A percentile compares a stretch with the other conserved stretches of the same genome.
Evolutionary conservation across 2,113 vertebrate genomes (phyloP).

Genomic region (crab-eating macaque (Macaca fascicularis)): DNA sequence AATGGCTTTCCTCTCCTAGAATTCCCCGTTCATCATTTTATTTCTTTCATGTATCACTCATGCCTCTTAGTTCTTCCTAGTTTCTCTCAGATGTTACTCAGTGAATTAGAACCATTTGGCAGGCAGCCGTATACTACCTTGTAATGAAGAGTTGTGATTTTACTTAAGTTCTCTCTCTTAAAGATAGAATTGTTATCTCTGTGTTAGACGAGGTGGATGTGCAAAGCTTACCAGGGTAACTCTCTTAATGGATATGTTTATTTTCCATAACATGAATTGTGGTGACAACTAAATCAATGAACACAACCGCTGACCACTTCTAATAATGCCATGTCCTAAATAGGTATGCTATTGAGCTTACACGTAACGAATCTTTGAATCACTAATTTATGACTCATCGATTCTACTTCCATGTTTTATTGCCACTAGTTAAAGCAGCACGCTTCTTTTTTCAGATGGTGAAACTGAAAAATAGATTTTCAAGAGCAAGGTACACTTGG

Average conservation of each 20-base stretch:
- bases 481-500: conserved; percentile 75
- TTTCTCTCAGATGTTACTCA: conserved; percentile 48
- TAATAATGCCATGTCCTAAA: conserved; percentile 65
- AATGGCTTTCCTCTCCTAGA: conserved; percentile 47
- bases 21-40: neutral
- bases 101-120: conserved; percentile 24
- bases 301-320: conserved; percentile 67
- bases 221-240: conserved; percentile 17
- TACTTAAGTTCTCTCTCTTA: conserved; percentile 53
- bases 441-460: conserved; percentile 76
- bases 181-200: conserved; percentile 37
- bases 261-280: conserved; percentile 64
- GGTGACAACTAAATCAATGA: conserved; percentile 72
- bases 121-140: neutral
- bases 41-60: conserved; percentile 5
- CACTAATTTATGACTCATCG: conserved; percentile 66
- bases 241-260: conserved; percentile 60
- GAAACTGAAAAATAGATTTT: conserved; percentile 81
- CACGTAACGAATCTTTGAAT: conserved; percentile 78
- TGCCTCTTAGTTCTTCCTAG: conserved; percentile 1
- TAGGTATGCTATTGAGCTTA: conserved; percentile 67
- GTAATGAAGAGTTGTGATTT: conserved; percentile 43
- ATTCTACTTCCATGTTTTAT: conserved; percentile 62
- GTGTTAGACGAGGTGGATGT: conserved; percentile 21
- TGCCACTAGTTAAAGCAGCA: conserved; percentile 61